Evolutionary conservation across 2,797 vertebrate genomes (phyloP), one percentile per base, ranked within the genome.

Genomic region (Dendrocincla tyrannina): DNA sequence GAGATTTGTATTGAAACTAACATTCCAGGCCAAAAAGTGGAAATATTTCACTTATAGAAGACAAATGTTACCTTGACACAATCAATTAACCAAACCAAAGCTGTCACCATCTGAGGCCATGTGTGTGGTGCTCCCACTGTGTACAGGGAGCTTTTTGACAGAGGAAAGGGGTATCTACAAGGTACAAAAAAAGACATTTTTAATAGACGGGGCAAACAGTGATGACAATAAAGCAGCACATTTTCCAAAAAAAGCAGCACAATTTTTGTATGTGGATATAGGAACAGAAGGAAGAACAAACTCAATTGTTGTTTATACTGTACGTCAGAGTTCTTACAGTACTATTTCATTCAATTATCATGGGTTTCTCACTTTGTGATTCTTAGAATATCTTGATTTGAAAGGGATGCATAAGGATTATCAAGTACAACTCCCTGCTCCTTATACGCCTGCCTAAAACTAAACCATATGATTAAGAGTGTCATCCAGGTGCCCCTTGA

Each of bases 121-220:
- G 99, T 99, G 88, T 99, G 99, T 28, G 99, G 99, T 49, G 99
- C 99, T 66, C 99, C 99, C 30, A 99, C 99, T 3, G 99, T 99
- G 93, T 99, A 99, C 98, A 99, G 99, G 47, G 99, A 99, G 88
- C 98, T 99, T 97, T 99, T 99, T 39, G 99, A 99, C 87, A 99
- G 97, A 42, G 98, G 94, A 97, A 99, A 99, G 17, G 99, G 99
- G 94, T 99, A 99, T 95, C 99, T 99, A 79, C 15, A 97, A 94
- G 13, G 86, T 32, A 46, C 92, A 91, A 68, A 78, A 84, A 76
- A 50, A 84, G 3, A 46, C 1, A 28, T 59, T 63, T 91, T 73
- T 64, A 62, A 63, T 5, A 76, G 35, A 35, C 44, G 25, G 33
- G 15, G 44, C 22, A 80, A 73, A 35, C 10, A 47, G 23, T 3